These are phyloP conservation scores for Synanceia verrucosa DNA, from an alignment of 2,797 vertebrate genomes.

Conservation along the genomic window DNA sequence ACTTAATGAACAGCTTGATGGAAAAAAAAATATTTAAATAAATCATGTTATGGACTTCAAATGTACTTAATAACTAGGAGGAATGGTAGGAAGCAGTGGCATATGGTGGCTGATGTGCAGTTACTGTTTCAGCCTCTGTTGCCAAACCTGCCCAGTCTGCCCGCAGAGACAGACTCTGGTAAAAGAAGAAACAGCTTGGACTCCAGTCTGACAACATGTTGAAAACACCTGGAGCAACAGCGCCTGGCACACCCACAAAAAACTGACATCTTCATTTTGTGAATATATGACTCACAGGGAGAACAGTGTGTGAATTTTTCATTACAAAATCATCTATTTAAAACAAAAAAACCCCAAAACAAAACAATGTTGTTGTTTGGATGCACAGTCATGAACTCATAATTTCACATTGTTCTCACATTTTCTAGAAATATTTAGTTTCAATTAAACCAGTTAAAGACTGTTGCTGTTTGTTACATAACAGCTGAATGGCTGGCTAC, in stretches of 20 bases:
- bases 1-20: slow-evolving; percentile 1
- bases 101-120: slow-evolving; percentile 48
- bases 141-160: slow-evolving; percentile 27
- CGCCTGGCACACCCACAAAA: slow-evolving; percentile 1
- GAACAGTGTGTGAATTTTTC: neutral
- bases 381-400: neutral
- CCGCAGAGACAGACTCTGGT: slow-evolving; percentile 26
- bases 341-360: neutral
- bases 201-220: slow-evolving; percentile 10
- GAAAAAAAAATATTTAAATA: neutral
- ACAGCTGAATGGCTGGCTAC: neutral
- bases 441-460: neutral
- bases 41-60: slow-evolving; percentile 2
- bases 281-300: neutral
- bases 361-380: neutral
- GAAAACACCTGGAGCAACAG: slow-evolving; percentile 10
- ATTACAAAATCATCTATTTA: too few species aligned
- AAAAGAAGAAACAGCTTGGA: slow-evolving; percentile 34
- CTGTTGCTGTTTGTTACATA: neutral
- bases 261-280: neutral
- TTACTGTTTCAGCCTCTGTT: slow-evolving; percentile 39
- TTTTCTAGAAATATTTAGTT: neutral
- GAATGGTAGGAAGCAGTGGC: neutral
- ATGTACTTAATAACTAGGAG: slow-evolving; percentile 16
- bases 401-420: neutral